Conservation (phyloP, 2,888 invertebrate genomes). For the Desoria tigrina region DNA sequence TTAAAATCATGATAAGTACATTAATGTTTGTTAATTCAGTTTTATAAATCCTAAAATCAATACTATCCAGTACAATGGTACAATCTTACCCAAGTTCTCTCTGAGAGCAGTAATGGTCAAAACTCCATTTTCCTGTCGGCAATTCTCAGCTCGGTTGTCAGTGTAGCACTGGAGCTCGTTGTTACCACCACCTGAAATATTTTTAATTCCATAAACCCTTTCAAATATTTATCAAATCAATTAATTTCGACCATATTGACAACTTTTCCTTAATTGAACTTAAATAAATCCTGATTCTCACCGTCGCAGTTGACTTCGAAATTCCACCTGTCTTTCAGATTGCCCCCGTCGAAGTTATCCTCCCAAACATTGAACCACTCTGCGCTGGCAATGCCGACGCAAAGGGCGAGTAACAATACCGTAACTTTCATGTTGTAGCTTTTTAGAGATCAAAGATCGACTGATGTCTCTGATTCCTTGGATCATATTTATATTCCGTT, state of each 20-base stretch:
- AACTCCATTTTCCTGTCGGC: slow-evolving; percentile 42
- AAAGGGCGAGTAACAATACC: slow-evolving; percentile 19
- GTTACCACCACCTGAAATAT: slow-evolving; percentile 49
- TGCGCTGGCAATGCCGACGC: slow-evolving; percentile 28
- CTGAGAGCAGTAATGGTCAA: slow-evolving; percentile 36
- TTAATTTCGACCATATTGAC: no score
- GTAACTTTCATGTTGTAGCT: slow-evolving; percentile 23
- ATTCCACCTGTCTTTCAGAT: slow-evolving; percentile 46
- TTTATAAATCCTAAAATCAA: not conserved
- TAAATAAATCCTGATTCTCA: no score
- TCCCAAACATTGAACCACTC: slow-evolving; percentile 43
- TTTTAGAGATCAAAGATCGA: no score
- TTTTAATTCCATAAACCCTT: no score
- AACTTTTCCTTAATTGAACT: no score
- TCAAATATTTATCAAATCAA: not conserved
- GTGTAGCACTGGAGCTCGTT: slow-evolving; percentile 52
- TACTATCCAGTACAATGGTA: no score
- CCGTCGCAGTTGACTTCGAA: slow-evolving; percentile 44
- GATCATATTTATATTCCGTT: no score
- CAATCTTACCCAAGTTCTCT: slow-evolving; percentile 44
- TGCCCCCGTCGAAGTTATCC: slow-evolving; percentile 49
- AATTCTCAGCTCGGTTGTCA: slow-evolving; percentile 41
- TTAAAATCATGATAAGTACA: no score
- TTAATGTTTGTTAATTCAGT: not conserved
- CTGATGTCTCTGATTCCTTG: no score